Conservation (phyloP, 2,888 invertebrate genomes). For the Trichopria drosophilae region DNA sequence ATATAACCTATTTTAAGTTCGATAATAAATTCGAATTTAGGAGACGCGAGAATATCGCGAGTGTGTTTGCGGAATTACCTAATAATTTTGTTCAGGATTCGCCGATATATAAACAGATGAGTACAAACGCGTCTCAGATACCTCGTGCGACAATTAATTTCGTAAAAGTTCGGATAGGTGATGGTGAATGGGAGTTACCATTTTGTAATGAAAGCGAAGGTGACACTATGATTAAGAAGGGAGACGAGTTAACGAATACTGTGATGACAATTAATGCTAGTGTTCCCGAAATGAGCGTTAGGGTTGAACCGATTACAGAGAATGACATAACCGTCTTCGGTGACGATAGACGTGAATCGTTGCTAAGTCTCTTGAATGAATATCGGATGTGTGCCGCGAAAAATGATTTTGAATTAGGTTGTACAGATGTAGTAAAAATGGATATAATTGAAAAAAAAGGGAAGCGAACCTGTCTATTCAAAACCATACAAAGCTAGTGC, state of each 20-base stretch:
- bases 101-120: constrained; percentile 6
- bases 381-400: constrained; percentile 22
- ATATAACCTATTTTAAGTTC: constrained; percentile 32
- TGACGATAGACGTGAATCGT: background rate
- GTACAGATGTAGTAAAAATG: constrained; percentile 25
- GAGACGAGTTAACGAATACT: background rate
- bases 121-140: background rate
- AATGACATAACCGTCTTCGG: background rate
- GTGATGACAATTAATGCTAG: background rate
- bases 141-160: constrained; percentile 21
- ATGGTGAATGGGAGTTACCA: constrained; percentile 6
- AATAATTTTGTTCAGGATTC: no score
- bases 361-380: constrained; percentile 4
- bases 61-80: no score
- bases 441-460: constrained; percentile 25
- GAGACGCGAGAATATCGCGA: background rate
- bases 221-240: background rate
- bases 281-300: background rate
- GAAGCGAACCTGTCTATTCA: constrained; percentile 8
- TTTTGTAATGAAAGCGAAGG: background rate
- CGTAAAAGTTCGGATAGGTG: constrained; percentile 1
- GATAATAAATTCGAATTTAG: constrained; percentile 19
- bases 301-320: constrained; percentile 4
- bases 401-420: constrained; percentile 27
- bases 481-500: constrained; percentile 23